phyloP scores from a whole-genome alignment of 1,140 invertebrate genomes.

The Trialeurodes vaporariorum region DNA sequence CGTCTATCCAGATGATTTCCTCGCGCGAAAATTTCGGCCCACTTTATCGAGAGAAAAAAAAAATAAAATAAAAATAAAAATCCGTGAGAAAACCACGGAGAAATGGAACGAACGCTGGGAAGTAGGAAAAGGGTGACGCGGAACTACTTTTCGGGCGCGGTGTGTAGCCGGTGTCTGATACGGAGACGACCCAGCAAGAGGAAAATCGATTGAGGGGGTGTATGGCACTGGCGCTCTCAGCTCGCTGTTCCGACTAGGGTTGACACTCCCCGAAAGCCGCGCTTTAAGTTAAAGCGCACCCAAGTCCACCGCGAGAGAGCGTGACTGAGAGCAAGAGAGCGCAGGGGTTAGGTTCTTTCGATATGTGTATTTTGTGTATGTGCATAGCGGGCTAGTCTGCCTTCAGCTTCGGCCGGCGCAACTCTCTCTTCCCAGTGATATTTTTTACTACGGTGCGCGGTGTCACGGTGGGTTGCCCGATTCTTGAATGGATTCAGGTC shows the following conservation, averaged over 20 bases:
- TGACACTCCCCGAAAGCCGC: neutral
- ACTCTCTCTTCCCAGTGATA: neutral
- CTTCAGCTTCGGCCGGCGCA: neutral
- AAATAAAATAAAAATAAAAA: too few relatives aligned
- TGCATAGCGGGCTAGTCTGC: neutral
- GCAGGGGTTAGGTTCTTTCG: too few relatives aligned
- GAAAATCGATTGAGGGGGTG: neutral
- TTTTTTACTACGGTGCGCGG: too few relatives aligned
- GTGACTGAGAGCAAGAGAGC: neutral
- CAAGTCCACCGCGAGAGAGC: too few relatives aligned
- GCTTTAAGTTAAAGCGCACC: too few relatives aligned
- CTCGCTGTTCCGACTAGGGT: neutral
- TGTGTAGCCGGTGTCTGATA: neutral
- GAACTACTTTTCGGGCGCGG: neutral
- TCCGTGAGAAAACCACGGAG: neutral
- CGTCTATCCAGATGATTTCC: too few relatives aligned
- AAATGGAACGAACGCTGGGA: too few relatives aligned
- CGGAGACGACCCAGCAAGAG: neutral
- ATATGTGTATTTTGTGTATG: too few relatives aligned
- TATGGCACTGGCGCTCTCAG: neutral
- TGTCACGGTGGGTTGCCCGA: neutral
- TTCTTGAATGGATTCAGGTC: neutral
- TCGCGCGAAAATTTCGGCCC: too few relatives aligned
- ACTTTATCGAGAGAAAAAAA: too few relatives aligned
- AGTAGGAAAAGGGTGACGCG: neutral